Evolutionary conservation across 2,797 vertebrate genomes (phyloP), one percentile per base, ranked within the genome.

Genomic region (Nannoperca australis): DNA sequence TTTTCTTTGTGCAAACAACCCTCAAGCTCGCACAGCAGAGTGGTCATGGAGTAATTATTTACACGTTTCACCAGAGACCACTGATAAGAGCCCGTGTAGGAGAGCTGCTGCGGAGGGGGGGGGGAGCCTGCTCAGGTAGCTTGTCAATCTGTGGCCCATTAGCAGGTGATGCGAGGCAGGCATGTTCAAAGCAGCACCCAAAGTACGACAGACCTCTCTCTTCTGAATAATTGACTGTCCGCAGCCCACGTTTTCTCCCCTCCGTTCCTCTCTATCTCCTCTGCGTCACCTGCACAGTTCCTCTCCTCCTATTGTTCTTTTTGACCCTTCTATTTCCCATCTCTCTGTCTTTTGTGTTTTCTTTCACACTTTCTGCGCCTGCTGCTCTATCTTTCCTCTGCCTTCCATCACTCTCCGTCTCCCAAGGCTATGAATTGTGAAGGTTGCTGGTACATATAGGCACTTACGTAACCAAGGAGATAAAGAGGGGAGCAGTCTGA

Each of bases 191-290:
- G 86, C 82, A 34, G 82, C 85, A 88, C 84, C 88, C 82, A 5
- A 27, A 83, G 70, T 58, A 83, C 79, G 32, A 54, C 61, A 11
- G 83, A 77, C 82, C 77, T 76, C 73, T 67, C 68, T 73, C 88
- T 63, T 76, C 76, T 89, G 85, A 94, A 91, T 93, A 92, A 93
- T 88, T 92, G 89, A 93, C 84, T 44, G 69, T 75, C 71, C 66
- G 36, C 67, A 44, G 76, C 71, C 51, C 44, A 38, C n/a, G 6
- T 75, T 54, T 62, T n/a, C 66, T 49, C 63, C 62, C 77, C 71
- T 44, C 47, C 27, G 32, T 54, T 55, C 53, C 63, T 70, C 75
- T 81, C 61, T 4, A n/a, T 83, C 70, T 81, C 34, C 63, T 83
- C 66, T 44, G 44, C 63, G 14, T 73, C 42, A 85, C 83, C 86